phyloP scores from a whole-genome alignment of 2,888 invertebrate species.

The Melanostoma mellinum region DNA sequence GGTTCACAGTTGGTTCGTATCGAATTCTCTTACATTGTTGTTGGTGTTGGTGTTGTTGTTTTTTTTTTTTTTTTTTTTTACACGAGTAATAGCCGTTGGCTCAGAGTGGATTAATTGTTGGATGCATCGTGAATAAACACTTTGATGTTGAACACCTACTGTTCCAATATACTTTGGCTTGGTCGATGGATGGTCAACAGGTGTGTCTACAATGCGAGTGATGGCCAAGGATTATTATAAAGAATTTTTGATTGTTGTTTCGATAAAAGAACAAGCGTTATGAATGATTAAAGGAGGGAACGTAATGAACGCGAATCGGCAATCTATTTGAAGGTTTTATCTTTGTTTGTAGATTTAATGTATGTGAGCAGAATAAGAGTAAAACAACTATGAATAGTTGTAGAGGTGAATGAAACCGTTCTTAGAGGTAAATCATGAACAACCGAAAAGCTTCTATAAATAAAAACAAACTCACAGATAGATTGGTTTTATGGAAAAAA shows the following conservation, averaged over 20 bases:
- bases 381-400: too few relatives aligned
- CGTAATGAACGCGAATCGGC: neutral
- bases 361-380: too few relatives aligned
- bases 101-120: constrained; percentile 58
- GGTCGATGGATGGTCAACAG: constrained; percentile 33
- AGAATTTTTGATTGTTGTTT: constrained; percentile 16
- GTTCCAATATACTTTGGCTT: constrained; percentile 28
- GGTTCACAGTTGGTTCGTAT: constrained; percentile 50
- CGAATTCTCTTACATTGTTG: constrained; percentile 3
- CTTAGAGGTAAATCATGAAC: too few relatives aligned
- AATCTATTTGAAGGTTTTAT: neutral
- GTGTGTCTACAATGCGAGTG: constrained; percentile 19
- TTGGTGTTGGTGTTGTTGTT: neutral
- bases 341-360: neutral
- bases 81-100: constrained; percentile 38
- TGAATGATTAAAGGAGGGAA: neutral
- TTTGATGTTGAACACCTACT: constrained; percentile 57
- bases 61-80: constrained; percentile 6
- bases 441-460: too few relatives aligned
- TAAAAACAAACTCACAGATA: too few relatives aligned
- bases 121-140: constrained; percentile 60
- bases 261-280: neutral
- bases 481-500: too few relatives aligned
- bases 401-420: too few relatives aligned
- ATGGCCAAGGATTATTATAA: constrained; percentile 22